Evolutionary conservation across 2,113 vertebrate species (phyloP).

Genomic region (Loxodonta africana): DNA sequence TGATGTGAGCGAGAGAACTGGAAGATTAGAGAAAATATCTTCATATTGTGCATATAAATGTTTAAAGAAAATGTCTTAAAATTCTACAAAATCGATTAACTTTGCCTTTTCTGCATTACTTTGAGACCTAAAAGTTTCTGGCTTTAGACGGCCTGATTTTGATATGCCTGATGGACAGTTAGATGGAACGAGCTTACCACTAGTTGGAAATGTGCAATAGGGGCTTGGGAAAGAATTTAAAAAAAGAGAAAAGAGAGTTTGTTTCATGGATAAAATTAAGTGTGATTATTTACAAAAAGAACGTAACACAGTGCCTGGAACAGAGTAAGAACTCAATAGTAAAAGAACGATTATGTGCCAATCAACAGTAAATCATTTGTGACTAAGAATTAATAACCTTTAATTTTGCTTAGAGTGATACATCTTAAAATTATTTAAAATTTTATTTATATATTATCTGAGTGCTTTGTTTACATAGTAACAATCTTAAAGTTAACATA

Average conservation of each 20-base stretch:
- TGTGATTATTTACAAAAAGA: neutral
- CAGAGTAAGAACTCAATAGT: neutral
- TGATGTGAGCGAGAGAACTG: neutral
- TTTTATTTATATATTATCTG: neutral
- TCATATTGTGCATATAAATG: neutral
- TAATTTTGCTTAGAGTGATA: neutral
- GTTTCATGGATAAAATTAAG: neutral
- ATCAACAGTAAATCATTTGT: neutral
- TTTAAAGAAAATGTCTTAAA: neutral
- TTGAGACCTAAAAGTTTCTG: neutral
- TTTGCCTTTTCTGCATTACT: neutral
- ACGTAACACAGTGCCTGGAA: neutral
- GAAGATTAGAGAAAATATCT: slow-evolving; percentile 2
- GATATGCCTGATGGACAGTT: neutral
- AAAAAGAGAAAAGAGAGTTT: neutral
- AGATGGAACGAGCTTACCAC: neutral
- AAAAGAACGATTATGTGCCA: neutral
- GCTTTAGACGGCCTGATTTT: neutral
- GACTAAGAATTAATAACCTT: neutral
- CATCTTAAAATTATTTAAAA: neutral
- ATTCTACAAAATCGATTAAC: neutral
- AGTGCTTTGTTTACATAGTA: neutral
- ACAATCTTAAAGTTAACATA: neutral
- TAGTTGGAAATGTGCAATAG: neutral
- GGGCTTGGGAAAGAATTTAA: neutral